Percentiles rank a stretch among this genome's conserved stretches.
Conservation (phyloP, 2,797 vertebrate species). For the Tangara arthus region DNA sequence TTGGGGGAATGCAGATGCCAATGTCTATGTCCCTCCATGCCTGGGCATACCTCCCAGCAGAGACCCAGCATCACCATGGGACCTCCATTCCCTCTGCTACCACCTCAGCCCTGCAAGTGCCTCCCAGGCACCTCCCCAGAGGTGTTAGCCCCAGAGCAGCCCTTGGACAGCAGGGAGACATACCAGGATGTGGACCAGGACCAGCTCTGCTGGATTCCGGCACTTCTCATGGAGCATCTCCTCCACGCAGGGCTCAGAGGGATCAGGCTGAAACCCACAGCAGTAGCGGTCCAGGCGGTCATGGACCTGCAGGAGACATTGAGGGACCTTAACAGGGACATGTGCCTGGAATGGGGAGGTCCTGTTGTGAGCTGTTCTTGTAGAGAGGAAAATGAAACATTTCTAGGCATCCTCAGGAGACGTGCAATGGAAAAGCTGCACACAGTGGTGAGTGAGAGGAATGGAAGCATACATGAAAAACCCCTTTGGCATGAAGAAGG, state of each 20-base stretch:
- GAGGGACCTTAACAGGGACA: neutral
- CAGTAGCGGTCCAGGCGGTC: conserved; percentile 94
- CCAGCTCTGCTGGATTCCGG: conserved; percentile 77
- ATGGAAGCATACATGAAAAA: neutral
- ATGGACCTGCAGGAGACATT: conserved; percentile 79
- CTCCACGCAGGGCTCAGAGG: conserved; percentile 85
- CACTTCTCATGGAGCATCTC: conserved; percentile 87
- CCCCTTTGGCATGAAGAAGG: neutral
- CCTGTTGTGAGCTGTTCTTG: neutral
- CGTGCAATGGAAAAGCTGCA: neutral
- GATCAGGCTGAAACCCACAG: conserved; percentile 89
- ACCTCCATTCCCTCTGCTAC: neutral
- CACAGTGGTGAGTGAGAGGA: neutral
- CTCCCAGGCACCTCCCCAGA: neutral
- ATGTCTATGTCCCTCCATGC: accelerated
- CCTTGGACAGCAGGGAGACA: neutral
- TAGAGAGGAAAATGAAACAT: neutral
- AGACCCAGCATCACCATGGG: too few species aligned
- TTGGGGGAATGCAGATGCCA: neutral
- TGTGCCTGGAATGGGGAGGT: accelerated
- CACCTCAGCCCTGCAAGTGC: neutral
- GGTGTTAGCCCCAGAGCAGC: neutral
- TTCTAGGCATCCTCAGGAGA: neutral
- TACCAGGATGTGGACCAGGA: conserved; percentile 95
- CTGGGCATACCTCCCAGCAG: accelerated